phyloP scores from a whole-genome alignment of 1,140 invertebrate genomes.

The Brachionus asplanchnoidis region DNA sequence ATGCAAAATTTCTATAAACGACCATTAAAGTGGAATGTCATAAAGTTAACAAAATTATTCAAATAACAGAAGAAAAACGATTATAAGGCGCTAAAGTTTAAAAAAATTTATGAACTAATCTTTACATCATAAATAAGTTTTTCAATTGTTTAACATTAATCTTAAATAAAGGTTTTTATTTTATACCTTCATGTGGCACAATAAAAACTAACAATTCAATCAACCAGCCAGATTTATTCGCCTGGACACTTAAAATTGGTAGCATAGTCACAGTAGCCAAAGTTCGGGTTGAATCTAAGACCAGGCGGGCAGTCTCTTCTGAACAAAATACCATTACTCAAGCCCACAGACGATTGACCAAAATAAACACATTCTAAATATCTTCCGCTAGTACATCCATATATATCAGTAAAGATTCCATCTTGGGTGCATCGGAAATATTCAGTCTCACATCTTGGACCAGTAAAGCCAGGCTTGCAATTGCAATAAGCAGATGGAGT shows the following conservation, averaged over 20 bases:
- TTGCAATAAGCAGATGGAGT: slow-evolving; percentile 22
- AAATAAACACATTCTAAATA: slow-evolving; percentile 43
- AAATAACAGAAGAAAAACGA: neutral
- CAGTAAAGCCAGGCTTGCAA: slow-evolving; percentile 41
- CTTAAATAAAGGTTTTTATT: neutral
- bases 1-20: neutral
- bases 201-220: neutral
- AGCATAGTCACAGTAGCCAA: slow-evolving; percentile 39
- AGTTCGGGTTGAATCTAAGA: slow-evolving; percentile 14
- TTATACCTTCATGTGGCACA: neutral
- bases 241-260: slow-evolving; percentile 40
- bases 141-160: neutral
- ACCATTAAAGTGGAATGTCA: neutral
- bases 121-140: neutral
- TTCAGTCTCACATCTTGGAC: slow-evolving; percentile 36
- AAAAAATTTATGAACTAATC: neutral
- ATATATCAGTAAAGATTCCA: slow-evolving; percentile 38
- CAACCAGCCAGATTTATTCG: neutral
- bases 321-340: slow-evolving; percentile 38
- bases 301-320: slow-evolving; percentile 31
- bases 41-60: neutral
- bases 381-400: slow-evolving; percentile 13
- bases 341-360: slow-evolving; percentile 33
- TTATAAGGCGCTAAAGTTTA: neutral
- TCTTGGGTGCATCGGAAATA: slow-evolving; percentile 34